Conservation (phyloP, 2,113 vertebrate species). For the Grantiella picta region DNA sequence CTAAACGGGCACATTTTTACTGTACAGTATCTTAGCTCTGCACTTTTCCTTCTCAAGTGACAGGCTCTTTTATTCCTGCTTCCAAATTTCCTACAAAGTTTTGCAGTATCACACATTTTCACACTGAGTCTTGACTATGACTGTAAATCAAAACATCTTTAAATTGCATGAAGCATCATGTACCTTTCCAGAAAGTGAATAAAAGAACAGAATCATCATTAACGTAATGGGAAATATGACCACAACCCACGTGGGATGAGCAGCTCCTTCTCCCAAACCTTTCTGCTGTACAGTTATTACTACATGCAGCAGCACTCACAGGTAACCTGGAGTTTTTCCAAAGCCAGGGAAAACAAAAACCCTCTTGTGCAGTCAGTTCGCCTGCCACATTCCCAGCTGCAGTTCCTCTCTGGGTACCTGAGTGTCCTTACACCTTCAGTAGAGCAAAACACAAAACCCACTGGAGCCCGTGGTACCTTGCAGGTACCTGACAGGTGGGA, state of each 20-base stretch:
- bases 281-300: not conserved
- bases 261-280: not conserved
- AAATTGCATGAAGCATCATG: not conserved
- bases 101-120: not conserved
- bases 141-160: not conserved
- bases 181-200: not conserved
- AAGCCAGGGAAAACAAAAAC: not conserved
- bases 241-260: fast-evolving
- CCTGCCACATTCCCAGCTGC: not conserved
- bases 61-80: not conserved
- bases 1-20: not conserved
- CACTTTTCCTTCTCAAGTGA: not conserved
- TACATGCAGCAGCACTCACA: not conserved
- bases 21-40: not conserved
- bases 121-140: not conserved
- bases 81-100: not conserved
- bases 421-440: fast-evolving
- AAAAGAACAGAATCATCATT: not conserved
- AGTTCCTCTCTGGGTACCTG: not conserved
- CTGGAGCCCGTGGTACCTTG: fast-evolving
- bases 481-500: conserved; percentile 19
- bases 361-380: not conserved
- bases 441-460: not conserved
- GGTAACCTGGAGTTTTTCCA: not conserved
- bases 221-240: fast-evolving